Base-by-base conservation (phyloP, 2,888 invertebrate species). In the Diachrysia chrysitis region DNA sequence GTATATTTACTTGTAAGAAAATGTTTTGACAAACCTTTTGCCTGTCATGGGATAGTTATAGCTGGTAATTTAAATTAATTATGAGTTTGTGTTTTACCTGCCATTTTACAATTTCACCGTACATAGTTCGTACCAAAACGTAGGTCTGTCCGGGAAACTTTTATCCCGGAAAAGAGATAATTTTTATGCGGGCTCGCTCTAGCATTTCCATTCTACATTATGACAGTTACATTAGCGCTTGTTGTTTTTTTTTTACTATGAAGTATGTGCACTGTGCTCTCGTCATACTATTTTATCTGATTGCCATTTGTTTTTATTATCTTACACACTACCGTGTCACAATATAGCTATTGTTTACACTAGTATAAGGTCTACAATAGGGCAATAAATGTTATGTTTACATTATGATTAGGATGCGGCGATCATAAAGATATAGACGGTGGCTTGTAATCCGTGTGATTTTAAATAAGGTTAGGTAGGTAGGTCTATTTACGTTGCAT, bases 291-390 rank as follows among this genome's bases (percentile, higher is more conserved):
- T 48, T 59, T 61, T 64, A 61, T 69, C 63, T 68, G 70, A 78
- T 76, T 16, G 73, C 77, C 77, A 69, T 76, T 76, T 76, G 67
- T 78, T 78, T 70, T 53, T 63, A 78, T 78, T 71, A 76, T 76
- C 78, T 63, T 19, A 9, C 54, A 48, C 46, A 72, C 61, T 78
- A 75, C 63, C 58, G 63, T 35, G 63, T 63, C 37, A 63, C 16
- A 69, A 42, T 59, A 35, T 66, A 58, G 62, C 10, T 56, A 37
- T 66, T 78, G 64, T 64, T 9, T 16, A 12, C 23, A 19, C 0
- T 10, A 1, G 0, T 9, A 64, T 72, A 66, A 62, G 66, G 66
- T 57, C 7, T 55, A 58, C 32, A 35, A 58, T 74, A 42, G 64
- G 19, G 23, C 17, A 23, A 62, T 53, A n/a, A 51, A 21, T 14